Percentiles rank a stretch among this genome's conserved stretches.
Conservation (phyloP, 2,797 vertebrate species). For the Tauraco hartlaubi region DNA sequence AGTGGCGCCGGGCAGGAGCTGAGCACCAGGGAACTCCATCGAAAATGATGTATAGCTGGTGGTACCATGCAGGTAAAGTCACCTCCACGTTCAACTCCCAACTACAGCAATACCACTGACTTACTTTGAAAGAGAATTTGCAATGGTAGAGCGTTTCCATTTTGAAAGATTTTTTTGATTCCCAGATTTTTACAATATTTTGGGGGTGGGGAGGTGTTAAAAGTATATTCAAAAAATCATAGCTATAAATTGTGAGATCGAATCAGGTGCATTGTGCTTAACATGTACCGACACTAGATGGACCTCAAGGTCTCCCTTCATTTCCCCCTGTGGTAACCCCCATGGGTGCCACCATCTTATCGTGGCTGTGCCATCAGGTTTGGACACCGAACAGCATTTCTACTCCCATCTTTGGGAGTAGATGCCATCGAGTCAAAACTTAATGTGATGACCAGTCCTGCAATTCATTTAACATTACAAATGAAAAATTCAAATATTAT, state of each 20-base stretch:
- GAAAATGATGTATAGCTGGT: rapidly evolving
- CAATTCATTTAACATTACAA: not conserved
- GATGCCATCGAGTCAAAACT: not conserved
- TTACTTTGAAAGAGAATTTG: not conserved
- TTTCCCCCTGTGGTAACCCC: rapidly evolving
- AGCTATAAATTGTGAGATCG: not conserved
- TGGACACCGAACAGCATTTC: not conserved
- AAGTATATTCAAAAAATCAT: not conserved
- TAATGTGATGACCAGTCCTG: not conserved
- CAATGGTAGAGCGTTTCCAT: not conserved
- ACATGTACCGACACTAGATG: not conserved
- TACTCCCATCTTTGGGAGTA: not conserved
- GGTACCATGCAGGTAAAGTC: rapidly evolving
- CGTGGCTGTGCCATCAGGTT: rapidly evolving
- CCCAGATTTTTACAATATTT: not conserved
- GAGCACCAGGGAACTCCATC: not conserved
- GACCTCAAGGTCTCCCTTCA: not conserved
- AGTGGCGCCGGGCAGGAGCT: too few species aligned
- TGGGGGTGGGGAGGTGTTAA: rapidly evolving
- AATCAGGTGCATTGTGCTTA: not conserved
- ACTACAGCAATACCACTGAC: not conserved
- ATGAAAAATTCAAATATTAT: not conserved
- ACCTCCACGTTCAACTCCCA: not conserved
- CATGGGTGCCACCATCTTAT: not conserved
- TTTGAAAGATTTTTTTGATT: not conserved